Conservation (phyloP, 2,888 invertebrate genomes). For the Cyclophora albipunctata region DNA sequence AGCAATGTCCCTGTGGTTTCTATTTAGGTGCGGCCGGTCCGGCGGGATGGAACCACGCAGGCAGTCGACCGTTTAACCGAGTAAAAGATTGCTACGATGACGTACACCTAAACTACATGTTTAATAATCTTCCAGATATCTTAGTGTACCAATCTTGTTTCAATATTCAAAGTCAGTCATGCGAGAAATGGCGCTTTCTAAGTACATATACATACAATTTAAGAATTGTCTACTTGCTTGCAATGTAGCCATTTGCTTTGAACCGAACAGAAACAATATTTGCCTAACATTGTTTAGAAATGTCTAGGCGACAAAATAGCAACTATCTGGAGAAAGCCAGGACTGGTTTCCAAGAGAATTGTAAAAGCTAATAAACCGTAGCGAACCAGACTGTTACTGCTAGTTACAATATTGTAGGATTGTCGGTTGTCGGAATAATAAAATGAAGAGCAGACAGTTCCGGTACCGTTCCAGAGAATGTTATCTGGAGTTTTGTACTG, state of each 20-base stretch:
- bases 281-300: slow-evolving; percentile 17
- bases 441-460: too few species aligned
- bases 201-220: slow-evolving; percentile 19
- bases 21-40: slow-evolving; percentile 73
- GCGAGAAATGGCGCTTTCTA: slow-evolving; percentile 27
- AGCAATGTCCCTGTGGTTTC: slow-evolving; percentile 74
- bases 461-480: too few species aligned
- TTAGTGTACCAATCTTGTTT: not conserved
- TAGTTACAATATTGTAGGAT: too few species aligned
- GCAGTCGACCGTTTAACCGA: slow-evolving; percentile 61
- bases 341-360: slow-evolving; percentile 16
- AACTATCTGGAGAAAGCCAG: slow-evolving; percentile 26
- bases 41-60: slow-evolving; percentile 61
- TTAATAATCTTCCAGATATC: not conserved
- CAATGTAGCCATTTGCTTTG: slow-evolving; percentile 19
- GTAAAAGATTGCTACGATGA: slow-evolving; percentile 58
- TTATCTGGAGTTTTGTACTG: too few species aligned
- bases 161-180: slow-evolving; percentile 5
- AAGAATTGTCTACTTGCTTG: not conserved
- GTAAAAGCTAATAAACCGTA: not conserved
- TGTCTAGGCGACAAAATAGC: slow-evolving; percentile 20
- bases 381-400: not conserved
- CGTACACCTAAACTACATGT: slow-evolving; percentile 3
- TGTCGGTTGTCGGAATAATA: too few species aligned
- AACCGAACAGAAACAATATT: slow-evolving; percentile 20